Conservation (phyloP, 2,797 vertebrate species). For the Natrix natrix region DNA sequence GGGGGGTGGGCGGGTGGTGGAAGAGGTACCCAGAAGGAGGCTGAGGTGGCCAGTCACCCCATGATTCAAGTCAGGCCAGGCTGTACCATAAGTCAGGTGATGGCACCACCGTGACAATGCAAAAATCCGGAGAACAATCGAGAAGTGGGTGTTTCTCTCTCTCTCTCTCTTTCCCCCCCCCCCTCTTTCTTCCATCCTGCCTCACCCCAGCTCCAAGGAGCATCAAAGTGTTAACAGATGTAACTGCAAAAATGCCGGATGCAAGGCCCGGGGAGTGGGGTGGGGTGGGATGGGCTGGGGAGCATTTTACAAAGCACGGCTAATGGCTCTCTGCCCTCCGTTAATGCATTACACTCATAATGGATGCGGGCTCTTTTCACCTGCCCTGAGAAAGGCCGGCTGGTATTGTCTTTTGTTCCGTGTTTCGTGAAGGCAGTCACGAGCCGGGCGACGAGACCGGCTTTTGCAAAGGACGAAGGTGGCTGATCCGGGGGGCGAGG, state of each 20-base stretch:
- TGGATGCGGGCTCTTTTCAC: not conserved
- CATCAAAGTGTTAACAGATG: constrained; percentile 41
- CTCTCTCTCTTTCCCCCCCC: not conserved
- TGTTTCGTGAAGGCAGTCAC: not conserved
- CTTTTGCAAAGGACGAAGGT: constrained; percentile 30
- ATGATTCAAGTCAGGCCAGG: constrained; percentile 68
- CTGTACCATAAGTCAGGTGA: constrained; percentile 65
- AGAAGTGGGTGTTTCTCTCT: constrained; percentile 42
- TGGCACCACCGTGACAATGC: constrained; percentile 62
- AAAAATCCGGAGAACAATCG: constrained; percentile 64
- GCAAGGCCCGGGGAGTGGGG: not conserved
- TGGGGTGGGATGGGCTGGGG: not conserved
- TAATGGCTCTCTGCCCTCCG: not conserved
- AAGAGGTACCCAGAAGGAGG: constrained; percentile 60
- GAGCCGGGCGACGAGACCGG: not conserved
- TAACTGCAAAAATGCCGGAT: constrained; percentile 24
- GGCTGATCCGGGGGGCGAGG: not conserved
- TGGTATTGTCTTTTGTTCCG: not conserved
- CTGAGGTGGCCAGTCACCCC: constrained; percentile 56
- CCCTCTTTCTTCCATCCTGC: not conserved
- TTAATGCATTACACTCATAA: not conserved
- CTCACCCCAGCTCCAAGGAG: constrained; percentile 46
- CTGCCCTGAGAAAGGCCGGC: not conserved
- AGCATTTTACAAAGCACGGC: not conserved
- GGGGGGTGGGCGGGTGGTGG: constrained; percentile 20